phyloP scores from a whole-genome alignment of 1,140 invertebrate species.

The Sarcophaga bullata region DNA sequence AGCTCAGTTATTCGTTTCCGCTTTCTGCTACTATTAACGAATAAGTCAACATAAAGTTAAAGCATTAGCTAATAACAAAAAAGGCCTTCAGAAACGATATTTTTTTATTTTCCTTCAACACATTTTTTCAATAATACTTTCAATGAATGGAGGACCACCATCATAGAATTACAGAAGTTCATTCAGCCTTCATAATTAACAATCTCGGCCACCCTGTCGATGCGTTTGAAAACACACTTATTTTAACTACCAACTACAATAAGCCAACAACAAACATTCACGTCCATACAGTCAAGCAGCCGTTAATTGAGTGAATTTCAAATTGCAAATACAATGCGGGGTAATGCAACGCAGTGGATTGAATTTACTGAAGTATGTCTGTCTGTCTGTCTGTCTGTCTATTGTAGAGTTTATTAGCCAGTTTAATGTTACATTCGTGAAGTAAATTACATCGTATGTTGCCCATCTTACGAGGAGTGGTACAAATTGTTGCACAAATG shows the following conservation, averaged over 20 bases:
- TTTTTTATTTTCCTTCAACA: neutral
- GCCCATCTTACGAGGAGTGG: no score
- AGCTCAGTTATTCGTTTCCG: no score
- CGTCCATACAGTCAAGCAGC: neutral
- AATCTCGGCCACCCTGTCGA: slow-evolving; percentile 31
- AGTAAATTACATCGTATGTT: neutral
- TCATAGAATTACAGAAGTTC: slow-evolving; percentile 38
- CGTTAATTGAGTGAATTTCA: neutral
- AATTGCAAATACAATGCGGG: neutral
- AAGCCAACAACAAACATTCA: neutral
- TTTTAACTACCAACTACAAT: slow-evolving; percentile 7
- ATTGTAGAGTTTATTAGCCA: slow-evolving; percentile 22
- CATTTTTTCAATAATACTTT: neutral
- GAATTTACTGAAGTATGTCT: slow-evolving; percentile 27
- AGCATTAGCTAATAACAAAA: neutral
- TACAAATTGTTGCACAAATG: no score
- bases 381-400: neutral
- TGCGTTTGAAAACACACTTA: slow-evolving; percentile 25
- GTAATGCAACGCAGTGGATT: neutral
- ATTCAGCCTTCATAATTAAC: slow-evolving; percentile 35
- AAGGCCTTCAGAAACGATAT: neutral
- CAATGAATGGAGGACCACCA: neutral
- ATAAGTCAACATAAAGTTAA: neutral
- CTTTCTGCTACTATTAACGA: no score
- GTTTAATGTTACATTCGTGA: slow-evolving; percentile 34